These are phyloP conservation scores for Exocentrus adspersus DNA, from an alignment of 2,888 invertebrate species.

Conservation along the genomic window DNA sequence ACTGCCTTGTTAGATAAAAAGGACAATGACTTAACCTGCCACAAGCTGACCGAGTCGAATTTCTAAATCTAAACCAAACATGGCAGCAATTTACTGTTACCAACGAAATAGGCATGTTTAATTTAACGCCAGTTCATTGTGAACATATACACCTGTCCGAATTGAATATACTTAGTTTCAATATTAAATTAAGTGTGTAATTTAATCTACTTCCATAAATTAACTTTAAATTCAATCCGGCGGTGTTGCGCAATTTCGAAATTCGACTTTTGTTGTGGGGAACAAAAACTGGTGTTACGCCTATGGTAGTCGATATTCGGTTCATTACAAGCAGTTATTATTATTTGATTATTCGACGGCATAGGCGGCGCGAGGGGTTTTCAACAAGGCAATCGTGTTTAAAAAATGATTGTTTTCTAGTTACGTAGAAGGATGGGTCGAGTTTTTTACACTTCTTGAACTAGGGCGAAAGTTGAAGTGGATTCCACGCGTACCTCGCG, in stretches of 20 bases:
- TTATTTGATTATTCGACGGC: constrained; percentile 18
- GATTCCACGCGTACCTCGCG: not conserved
- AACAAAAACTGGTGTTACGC: not conserved
- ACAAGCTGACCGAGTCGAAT: too few relatives aligned
- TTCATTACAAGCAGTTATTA: constrained; percentile 22
- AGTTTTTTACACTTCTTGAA: constrained; percentile 2
- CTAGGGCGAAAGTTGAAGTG: constrained; percentile 8
- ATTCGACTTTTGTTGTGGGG: too few relatives aligned
- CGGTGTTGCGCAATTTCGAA: not conserved
- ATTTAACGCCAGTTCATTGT: not conserved
- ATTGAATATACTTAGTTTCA: not conserved
- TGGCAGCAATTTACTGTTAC: too few relatives aligned
- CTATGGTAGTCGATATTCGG: not conserved
- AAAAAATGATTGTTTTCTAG: too few relatives aligned
- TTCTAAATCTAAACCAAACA: too few relatives aligned
- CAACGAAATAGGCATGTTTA: too few relatives aligned
- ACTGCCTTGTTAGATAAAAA: too few relatives aligned
- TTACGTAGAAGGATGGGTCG: too few relatives aligned
- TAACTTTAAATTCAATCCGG: not conserved
- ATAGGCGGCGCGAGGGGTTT: constrained; percentile 3
- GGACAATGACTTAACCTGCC: too few relatives aligned
- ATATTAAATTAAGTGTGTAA: not conserved
- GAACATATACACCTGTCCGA: not conserved
- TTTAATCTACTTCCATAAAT: constrained; percentile 1
- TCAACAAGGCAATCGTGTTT: too few relatives aligned